A percentile compares a stretch with the other conserved stretches of the same genome.
Evolutionary conservation across 2,113 vertebrate genomes (phyloP).

Genomic region (Archilochus colubris): DNA sequence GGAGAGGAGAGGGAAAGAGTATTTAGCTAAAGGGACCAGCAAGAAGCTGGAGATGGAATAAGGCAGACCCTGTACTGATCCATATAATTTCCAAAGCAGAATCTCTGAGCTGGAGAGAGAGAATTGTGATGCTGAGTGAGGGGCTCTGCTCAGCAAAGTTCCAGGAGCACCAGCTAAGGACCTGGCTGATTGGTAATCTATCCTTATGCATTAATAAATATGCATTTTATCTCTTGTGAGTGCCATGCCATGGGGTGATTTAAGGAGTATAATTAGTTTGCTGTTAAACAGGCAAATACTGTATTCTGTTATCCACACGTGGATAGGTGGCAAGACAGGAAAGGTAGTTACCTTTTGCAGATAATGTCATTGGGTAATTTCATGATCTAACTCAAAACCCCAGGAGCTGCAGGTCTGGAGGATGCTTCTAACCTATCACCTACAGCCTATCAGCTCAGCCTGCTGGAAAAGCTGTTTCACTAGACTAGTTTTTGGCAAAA

Average conservation of each 20-base stretch:
- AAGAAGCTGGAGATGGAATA: not conserved
- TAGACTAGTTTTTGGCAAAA: not conserved
- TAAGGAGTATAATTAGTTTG: slow-evolving; percentile 1
- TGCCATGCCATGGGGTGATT: not conserved
- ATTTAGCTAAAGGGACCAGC: not conserved
- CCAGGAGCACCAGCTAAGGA: not conserved
- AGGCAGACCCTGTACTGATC: not conserved
- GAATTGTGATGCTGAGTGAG: not conserved
- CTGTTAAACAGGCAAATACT: not conserved
- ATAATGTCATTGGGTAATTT: not conserved
- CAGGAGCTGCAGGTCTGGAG: not conserved
- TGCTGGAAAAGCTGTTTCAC: not conserved
- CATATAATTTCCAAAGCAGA: not conserved
- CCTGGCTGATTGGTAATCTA: not conserved
- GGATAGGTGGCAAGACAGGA: not conserved
- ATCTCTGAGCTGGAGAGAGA: not conserved
- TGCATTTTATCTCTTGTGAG: not conserved
- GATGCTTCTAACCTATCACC: not conserved
- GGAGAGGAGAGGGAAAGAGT: not conserved
- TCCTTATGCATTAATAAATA: slow-evolving; percentile 26
- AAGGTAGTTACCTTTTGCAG: not conserved
- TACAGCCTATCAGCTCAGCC: not conserved
- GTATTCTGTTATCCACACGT: not conserved
- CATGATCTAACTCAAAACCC: not conserved
- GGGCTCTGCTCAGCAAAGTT: not conserved